A percentile compares a stretch with the other conserved stretches of the same genome.
These are phyloP conservation scores for Lacerta bilineata DNA, from an alignment of 2,797 vertebrate genomes.

Conservation along the genomic window DNA sequence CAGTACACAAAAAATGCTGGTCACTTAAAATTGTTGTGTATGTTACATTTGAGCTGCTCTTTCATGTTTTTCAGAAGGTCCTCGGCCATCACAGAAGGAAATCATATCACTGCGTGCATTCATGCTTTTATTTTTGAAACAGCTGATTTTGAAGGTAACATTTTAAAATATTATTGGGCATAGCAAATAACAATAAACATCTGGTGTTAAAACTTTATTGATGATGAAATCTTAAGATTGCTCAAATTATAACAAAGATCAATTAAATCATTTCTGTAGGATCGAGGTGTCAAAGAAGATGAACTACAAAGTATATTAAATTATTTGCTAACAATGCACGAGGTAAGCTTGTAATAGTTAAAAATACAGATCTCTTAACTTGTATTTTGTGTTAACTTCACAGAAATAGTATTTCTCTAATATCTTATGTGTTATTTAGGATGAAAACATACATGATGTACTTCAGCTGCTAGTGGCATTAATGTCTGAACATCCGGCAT, in stretches of 20 bases:
- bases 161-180: conserved; percentile 22
- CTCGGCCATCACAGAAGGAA: conserved; percentile 97
- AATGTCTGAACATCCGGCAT: conserved; percentile 99
- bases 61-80: conserved; percentile 88
- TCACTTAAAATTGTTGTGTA: conserved; percentile 29
- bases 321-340: conserved; percentile 98
- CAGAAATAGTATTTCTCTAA: conserved; percentile 55
- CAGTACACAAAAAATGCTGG: conserved; percentile 31
- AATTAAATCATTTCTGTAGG: conserved; percentile 79
- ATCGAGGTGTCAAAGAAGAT: conserved; percentile 98
- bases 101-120: conserved; percentile 97
- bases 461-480: conserved; percentile 97
- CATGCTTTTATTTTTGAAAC: conserved; percentile 99
- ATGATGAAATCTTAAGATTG: not conserved
- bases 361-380: conserved; percentile 21
- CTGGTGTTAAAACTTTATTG: not conserved
- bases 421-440: conserved; percentile 82
- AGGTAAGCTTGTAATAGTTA: conserved; percentile 83
- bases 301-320: conserved; percentile 99
- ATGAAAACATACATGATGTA: conserved; percentile 99
- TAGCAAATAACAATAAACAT: not conserved
- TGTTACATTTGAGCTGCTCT: conserved; percentile 34
- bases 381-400: conserved; percentile 14
- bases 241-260: conserved; percentile 44
- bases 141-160: conserved; percentile 97